Percentiles rank a stretch among this genome's conserved stretches.
Evolutionary conservation across 1,140 invertebrate genomes (phyloP).

Genomic region (Solenopsis invicta): DNA sequence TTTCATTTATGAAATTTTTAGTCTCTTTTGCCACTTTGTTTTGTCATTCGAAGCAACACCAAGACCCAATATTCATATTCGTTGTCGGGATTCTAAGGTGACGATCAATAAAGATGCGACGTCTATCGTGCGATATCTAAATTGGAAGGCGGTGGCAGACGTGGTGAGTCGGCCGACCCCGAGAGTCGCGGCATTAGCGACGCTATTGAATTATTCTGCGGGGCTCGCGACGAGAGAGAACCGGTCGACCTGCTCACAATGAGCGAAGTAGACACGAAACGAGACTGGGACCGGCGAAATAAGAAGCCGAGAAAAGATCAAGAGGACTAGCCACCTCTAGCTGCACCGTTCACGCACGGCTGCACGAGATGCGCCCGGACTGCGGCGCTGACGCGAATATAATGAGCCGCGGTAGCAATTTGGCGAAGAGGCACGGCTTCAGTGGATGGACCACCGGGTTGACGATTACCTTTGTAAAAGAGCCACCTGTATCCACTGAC

Average conservation of each 20-base stretch:
- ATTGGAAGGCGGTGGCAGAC: constrained; percentile 36
- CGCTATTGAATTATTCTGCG: constrained; percentile 59
- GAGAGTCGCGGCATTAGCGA: constrained; percentile 48
- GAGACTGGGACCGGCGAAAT: constrained; percentile 34
- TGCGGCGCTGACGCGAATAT: constrained; percentile 74
- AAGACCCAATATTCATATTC: constrained; percentile 18
- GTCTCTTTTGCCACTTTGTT: background rate
- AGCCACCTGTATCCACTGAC: constrained; percentile 62
- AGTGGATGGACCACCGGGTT: constrained; percentile 59
- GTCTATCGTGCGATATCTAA: constrained; percentile 54
- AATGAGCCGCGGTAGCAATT: constrained; percentile 77
- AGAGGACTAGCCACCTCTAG: constrained; percentile 60
- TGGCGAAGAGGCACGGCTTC: constrained; percentile 54
- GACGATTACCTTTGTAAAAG: constrained; percentile 59
- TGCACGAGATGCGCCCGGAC: constrained; percentile 49
- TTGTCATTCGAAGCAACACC: background rate
- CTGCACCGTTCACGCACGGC: constrained; percentile 68
- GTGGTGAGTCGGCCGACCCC: background rate
- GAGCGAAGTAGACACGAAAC: constrained; percentile 62
- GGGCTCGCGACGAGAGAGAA: constrained; percentile 39
- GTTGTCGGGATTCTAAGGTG: background rate
- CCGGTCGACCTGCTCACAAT: constrained; percentile 52
- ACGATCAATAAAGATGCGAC: constrained; percentile 8
- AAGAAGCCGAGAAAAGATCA: constrained; percentile 37
- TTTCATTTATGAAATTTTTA: background rate